Evolutionary conservation across 2,113 vertebrate species (phyloP).

Genomic region (Prolemur simus): DNA sequence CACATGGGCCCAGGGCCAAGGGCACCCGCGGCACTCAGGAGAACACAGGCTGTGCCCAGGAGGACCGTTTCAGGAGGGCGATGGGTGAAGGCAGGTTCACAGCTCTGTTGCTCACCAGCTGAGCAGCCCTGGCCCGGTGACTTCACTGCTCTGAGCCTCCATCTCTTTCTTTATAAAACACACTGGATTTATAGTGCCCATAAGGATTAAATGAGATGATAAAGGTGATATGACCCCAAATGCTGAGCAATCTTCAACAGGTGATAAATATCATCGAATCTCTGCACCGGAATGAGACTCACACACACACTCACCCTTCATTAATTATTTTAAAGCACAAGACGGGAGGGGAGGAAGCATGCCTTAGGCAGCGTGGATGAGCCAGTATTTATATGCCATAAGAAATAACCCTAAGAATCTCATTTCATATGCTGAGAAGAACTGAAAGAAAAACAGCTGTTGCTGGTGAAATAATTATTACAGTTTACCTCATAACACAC

Average conservation of each 20-base stretch:
- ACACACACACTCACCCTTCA: neutral
- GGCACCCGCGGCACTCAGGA: neutral
- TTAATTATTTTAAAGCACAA: neutral
- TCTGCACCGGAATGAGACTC: neutral
- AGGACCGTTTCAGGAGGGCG: too few relatives aligned
- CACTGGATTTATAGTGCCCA: rapidly evolving
- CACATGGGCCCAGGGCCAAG: rapidly evolving
- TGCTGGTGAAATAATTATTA: slow-evolving; percentile 2
- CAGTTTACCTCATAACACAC: neutral
- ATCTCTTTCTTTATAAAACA: neutral
- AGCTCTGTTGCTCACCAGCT: neutral
- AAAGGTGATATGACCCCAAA: neutral
- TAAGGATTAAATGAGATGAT: neutral
- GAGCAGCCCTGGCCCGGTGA: neutral
- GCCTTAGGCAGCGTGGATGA: neutral
- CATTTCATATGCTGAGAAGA: neutral
- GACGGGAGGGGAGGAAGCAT: too few relatives aligned
- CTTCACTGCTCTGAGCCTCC: neutral
- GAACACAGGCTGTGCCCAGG: too few relatives aligned
- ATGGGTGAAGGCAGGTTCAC: neutral
- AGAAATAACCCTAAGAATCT: neutral
- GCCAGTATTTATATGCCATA: neutral
- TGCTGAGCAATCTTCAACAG: rapidly evolving
- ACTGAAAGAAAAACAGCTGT: neutral
- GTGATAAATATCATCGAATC: neutral